phyloP scores from a whole-genome alignment of 1,140 invertebrate genomes.

The Atta cephalotes region DNA sequence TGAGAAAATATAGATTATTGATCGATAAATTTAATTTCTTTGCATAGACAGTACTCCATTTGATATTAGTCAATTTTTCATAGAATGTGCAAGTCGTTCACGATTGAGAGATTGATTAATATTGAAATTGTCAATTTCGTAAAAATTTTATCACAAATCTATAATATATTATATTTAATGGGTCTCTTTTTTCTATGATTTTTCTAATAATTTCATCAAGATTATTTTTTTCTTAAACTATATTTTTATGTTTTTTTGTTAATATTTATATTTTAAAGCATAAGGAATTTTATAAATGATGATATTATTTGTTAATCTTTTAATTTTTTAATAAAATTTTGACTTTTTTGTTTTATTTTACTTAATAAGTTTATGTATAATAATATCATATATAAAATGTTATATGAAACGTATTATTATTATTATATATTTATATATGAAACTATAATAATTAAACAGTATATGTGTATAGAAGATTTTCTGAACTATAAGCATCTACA shows the following conservation, averaged over 20 bases:
- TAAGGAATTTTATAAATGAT: neutral
- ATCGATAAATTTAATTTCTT: slow-evolving; percentile 18
- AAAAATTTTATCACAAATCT: neutral
- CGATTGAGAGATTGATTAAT: slow-evolving; percentile 8
- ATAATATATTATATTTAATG: neutral
- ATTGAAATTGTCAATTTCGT: neutral
- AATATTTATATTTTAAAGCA: neutral
- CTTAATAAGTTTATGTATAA: neutral
- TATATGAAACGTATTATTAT: neutral
- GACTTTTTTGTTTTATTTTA: neutral
- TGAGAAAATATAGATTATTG: slow-evolving; percentile 13
- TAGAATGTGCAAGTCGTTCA: neutral
- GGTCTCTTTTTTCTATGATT: neutral
- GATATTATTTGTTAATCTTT: neutral
- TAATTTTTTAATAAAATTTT: slow-evolving; percentile 16
- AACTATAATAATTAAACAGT: neutral
- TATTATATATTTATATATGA: neutral
- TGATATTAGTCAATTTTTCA: neutral
- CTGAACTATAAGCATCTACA: slow-evolving; percentile 5
- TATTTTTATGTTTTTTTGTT: neutral
- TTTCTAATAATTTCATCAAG: neutral
- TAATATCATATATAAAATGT: neutral
- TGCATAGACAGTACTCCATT: neutral
- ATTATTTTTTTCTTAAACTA: neutral
- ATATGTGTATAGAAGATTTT: neutral